Percentiles rank a stretch among this genome's conserved stretches.
These are phyloP conservation scores for Megaceryle torquata DNA, from an alignment of 2,113 vertebrate species.

Conservation along the genomic window DNA sequence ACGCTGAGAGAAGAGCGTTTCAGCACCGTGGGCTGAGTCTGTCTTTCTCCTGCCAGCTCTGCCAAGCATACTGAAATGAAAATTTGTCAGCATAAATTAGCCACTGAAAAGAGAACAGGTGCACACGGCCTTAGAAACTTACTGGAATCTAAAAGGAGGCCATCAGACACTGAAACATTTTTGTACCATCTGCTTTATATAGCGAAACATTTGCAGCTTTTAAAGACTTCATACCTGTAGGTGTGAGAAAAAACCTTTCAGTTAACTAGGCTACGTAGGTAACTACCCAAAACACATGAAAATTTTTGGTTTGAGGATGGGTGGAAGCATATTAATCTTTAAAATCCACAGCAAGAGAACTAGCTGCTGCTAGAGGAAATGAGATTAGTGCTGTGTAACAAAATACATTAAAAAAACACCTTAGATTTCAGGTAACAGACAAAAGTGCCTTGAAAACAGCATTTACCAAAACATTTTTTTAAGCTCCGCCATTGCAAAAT, in stretches of 20 bases:
- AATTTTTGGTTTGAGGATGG: neutral
- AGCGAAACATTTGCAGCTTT: neutral
- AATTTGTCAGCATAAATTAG: neutral
- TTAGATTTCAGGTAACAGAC: neutral
- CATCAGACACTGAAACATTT: rapidly evolving
- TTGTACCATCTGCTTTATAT: neutral
- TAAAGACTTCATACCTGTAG: neutral
- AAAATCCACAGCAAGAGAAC: neutral
- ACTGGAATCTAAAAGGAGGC: neutral
- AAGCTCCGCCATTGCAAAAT: neutral
- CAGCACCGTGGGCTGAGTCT: neutral
- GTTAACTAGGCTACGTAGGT: neutral
- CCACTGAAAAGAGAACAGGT: neutral
- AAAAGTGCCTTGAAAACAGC: neutral
- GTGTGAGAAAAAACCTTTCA: neutral
- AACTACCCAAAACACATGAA: neutral
- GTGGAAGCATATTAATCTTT: neutral
- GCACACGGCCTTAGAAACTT: neutral
- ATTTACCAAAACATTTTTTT: neutral
- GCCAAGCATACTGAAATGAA: neutral
- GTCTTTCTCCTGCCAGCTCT: neutral
- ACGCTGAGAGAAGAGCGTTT: neutral
- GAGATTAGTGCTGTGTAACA: neutral
- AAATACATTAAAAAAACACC: rapidly evolving
- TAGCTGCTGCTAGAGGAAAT: neutral